Percentiles rank a stretch among this genome's conserved stretches.
Evolutionary conservation across 2,797 vertebrate genomes (phyloP).

Genomic region (Myripristis jacobus): DNA sequence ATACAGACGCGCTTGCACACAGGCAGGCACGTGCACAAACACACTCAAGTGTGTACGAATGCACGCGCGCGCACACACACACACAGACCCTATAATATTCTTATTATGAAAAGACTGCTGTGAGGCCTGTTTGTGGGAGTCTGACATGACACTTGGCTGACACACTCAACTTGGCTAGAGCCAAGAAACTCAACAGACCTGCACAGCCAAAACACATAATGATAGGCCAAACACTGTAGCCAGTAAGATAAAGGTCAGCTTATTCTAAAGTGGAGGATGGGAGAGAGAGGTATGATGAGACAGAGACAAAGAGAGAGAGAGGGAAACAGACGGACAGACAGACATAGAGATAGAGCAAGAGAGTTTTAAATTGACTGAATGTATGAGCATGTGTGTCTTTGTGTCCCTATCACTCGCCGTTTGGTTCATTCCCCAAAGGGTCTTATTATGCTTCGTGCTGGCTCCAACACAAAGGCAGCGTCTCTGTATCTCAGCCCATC

Average conservation of each 20-base stretch:
- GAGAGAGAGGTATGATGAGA: conserved; percentile 18
- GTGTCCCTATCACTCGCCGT: conserved; percentile 73
- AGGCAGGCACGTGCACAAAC: too few relatives aligned
- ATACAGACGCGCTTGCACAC: too few relatives aligned
- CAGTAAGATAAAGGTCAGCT: conserved; percentile 65
- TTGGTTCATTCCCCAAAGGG: conserved; percentile 82
- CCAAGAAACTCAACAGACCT: conserved; percentile 34
- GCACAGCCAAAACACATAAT: conserved; percentile 50
- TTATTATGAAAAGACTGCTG: conserved; percentile 25
- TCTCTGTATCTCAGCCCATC: conserved; percentile 71
- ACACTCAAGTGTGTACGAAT: too few relatives aligned
- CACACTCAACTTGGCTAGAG: conserved; percentile 48
- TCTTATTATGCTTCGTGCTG: conserved; percentile 78
- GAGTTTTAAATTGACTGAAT: conserved; percentile 73
- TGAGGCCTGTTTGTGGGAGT: conserved; percentile 23
- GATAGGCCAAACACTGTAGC: conserved; percentile 30
- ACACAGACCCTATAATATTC: conserved; percentile 12
- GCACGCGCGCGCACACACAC: too few relatives aligned
- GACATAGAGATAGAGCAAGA: conserved; percentile 14
- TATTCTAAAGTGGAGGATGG: conserved; percentile 29
- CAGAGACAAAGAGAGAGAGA: conserved; percentile 27
- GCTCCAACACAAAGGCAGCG: conserved; percentile 73
- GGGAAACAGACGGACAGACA: conserved; percentile 1
- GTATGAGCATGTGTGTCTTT: conserved; percentile 76
- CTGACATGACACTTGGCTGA: conserved; percentile 47